Evolutionary conservation across 2,888 invertebrate genomes (phyloP), one percentile per base, ranked within the genome.

Genomic region (Biston stratarius): DNA sequence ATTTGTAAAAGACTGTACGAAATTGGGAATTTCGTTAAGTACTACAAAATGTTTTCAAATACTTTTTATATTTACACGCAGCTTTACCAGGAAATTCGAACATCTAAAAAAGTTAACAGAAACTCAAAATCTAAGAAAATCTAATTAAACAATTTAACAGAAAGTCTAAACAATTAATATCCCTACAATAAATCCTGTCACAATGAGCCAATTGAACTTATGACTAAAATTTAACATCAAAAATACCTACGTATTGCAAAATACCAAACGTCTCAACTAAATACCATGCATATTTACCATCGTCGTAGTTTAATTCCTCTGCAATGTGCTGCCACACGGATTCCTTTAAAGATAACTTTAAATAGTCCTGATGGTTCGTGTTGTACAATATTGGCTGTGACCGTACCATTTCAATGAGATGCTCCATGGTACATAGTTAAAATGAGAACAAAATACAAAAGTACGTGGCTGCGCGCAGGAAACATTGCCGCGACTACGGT

Each of bases 301-400:
- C 34, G 6, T 24, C 34, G 51, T 51, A 51, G 34, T 34, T n/a
- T 9, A 51, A 8, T 34, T 51, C 51, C 0, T 51, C 51, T 8
- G 51, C 51, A 12, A 51, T 34, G 3, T 36, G 10, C 34, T 51
- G 34, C 51, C 51, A 51, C 2, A 51, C 34, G 8, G 34, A 12
- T 12, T 51, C 51, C 51, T 51, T 51, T n/a, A 51, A 2, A 5
- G n/a, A 34, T n/a, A 51, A 9, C 34, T 51, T 51, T 34, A 51
- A 34, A 51, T 51, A 51, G 34, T 51, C 34, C n/a, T 6, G 6
- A 7, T 51, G 51, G n/a, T 12, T 34, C 0, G 51, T 33, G 34
- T 51, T 24, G 8, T 51, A 51, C 2, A 51, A n/a, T n/a, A 34
- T 6, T 3, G 34, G 51, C 3, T 51, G 12, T n/a, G n/a, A 34